Conservation (phyloP, 2,113 vertebrate genomes). For the Chlorocebus sabaeus region DNA sequence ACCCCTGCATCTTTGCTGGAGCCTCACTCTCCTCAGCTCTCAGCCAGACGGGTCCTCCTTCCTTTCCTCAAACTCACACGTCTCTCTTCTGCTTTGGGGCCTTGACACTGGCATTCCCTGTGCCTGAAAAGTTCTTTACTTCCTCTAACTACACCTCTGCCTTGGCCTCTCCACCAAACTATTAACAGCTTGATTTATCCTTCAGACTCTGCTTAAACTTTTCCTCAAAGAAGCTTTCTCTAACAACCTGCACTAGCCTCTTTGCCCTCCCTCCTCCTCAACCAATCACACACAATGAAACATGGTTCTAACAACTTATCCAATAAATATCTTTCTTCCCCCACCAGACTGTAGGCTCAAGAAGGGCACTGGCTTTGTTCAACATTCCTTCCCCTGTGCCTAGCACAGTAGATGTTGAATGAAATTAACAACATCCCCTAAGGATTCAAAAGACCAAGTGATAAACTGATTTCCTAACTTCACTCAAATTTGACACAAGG, state of each 20-base stretch:
- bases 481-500: background rate
- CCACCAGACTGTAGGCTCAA: background rate
- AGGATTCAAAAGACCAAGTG: background rate
- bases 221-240: background rate
- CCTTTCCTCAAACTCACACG: background rate
- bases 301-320: background rate
- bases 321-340: background rate
- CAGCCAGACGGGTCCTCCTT: background rate
- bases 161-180: background rate
- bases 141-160: background rate
- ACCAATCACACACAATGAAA: background rate
- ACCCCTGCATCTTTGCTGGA: background rate
- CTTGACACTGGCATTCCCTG: background rate
- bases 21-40: background rate
- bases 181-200: background rate
- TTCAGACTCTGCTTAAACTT: background rate
- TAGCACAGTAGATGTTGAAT: background rate
- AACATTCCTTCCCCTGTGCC: background rate
- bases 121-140: background rate
- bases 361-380: background rate
- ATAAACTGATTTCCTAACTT: conserved; percentile 3
- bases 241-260: background rate
- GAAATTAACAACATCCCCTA: background rate
- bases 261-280: background rate
- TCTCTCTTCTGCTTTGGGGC: background rate